These are phyloP conservation scores for Drosophila repleta DNA, from an alignment of 1,140 invertebrate species.

Conservation along the genomic window DNA sequence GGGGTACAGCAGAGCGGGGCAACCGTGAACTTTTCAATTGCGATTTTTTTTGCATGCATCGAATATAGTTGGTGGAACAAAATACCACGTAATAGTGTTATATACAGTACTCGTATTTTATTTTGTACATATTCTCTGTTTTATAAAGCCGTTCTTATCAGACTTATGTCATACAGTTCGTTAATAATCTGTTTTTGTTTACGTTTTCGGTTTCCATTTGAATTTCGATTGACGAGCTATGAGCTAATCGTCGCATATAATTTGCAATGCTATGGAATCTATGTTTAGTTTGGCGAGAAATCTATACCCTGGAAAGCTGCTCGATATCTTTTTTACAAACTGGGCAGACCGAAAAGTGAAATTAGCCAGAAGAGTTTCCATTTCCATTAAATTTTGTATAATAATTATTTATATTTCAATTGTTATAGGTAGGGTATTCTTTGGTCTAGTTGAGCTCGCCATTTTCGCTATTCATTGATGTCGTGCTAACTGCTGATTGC, in stretches of 20 bases:
- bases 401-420: too few species aligned
- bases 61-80: background rate
- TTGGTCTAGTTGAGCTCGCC: too few species aligned
- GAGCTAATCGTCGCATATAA: conserved; percentile 46
- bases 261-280: conserved; percentile 2
- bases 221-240: conserved; percentile 44
- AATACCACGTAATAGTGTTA: conserved; percentile 26
- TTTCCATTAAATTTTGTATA: too few species aligned
- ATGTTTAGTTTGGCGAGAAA: background rate
- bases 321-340: too few species aligned
- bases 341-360: too few species aligned
- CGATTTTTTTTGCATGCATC: conserved; percentile 22
- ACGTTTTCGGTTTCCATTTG: conserved; percentile 58
- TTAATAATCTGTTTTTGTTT: conserved; percentile 68
- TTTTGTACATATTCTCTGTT: conserved; percentile 24
- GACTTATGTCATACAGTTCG: conserved; percentile 55
- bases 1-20: background rate
- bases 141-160: conserved; percentile 30
- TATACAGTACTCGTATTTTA: conserved; percentile 9
- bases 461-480: too few species aligned
- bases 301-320: too few species aligned
- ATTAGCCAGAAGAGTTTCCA: too few species aligned
- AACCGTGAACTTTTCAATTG: conserved; percentile 39
- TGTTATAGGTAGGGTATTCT: too few species aligned
- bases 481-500: too few species aligned